Conservation (phyloP, 2,888 invertebrate genomes). For the Cyclophora punctaria region DNA sequence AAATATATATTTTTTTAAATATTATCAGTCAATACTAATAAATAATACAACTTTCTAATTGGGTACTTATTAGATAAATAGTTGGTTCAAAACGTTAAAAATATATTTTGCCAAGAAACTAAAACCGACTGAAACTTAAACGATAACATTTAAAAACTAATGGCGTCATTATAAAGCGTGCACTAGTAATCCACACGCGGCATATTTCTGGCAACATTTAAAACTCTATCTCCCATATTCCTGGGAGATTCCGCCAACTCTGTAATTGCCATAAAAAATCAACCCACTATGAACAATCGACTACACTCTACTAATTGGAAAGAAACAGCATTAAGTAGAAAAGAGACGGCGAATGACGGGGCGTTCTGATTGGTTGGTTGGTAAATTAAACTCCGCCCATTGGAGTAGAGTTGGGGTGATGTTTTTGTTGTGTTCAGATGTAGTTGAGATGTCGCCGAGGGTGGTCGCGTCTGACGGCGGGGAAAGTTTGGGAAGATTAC, state of each 20-base stretch:
- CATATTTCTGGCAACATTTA: constrained; percentile 38
- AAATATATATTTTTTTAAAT: too few relatives aligned
- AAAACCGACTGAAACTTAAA: too few relatives aligned
- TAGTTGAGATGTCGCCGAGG: constrained; percentile 29
- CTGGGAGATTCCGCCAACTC: constrained; percentile 35
- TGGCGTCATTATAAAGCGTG: too few relatives aligned
- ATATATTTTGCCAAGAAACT: too few relatives aligned
- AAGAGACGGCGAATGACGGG: constrained; percentile 20
- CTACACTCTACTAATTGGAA: constrained; percentile 48
- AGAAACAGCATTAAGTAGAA: constrained; percentile 26
- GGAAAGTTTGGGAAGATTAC: constrained; percentile 44
- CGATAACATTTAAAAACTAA: too few relatives aligned
- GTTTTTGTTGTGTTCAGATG: constrained; percentile 57
- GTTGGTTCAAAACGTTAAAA: too few relatives aligned
- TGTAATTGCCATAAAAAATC: constrained; percentile 58
- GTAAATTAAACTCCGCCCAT: constrained; percentile 34
- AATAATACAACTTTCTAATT: too few relatives aligned
- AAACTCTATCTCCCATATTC: constrained; percentile 37
- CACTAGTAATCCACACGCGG: too few relatives aligned
- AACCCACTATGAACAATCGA: constrained; percentile 60
- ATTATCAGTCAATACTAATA: too few relatives aligned
- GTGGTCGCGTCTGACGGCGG: constrained; percentile 30
- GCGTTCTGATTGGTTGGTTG: constrained; percentile 29
- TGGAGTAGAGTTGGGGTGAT: constrained; percentile 38
- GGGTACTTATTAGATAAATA: too few relatives aligned